Evolutionary conservation across 30 jellyfish, hydroid and myxozoan species (phyloP).

Genomic region (Pelagia noctiluca): DNA sequence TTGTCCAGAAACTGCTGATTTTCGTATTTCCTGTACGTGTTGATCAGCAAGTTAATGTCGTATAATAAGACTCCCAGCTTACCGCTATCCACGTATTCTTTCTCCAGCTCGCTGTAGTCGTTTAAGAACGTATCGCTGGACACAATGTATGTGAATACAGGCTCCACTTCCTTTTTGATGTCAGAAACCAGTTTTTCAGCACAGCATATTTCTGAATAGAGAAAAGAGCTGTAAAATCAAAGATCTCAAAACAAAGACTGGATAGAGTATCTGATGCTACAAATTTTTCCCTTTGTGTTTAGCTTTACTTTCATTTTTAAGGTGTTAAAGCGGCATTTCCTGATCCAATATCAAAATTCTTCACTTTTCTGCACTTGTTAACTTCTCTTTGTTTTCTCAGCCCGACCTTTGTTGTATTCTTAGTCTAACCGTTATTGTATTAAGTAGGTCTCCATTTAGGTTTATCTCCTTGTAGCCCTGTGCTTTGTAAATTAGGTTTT

Average conservation of each 20-base stretch:
- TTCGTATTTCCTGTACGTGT: background rate
- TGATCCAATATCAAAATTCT: background rate
- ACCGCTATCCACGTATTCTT: conserved; percentile 1
- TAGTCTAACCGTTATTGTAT: too few relatives aligned
- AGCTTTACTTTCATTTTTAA: background rate
- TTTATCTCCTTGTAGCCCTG: too few relatives aligned
- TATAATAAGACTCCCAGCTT: background rate
- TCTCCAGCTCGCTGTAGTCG: conserved; percentile 14
- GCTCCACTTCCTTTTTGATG: conserved; percentile 33
- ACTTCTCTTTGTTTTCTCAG: too few relatives aligned
- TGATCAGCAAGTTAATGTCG: background rate
- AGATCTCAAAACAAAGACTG: background rate
- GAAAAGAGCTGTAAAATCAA: background rate
- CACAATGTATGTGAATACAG: conserved; percentile 27
- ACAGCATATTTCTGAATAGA: conserved; percentile 60
- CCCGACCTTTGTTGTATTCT: too few relatives aligned
- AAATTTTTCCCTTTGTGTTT: too few relatives aligned
- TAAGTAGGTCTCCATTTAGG: too few relatives aligned
- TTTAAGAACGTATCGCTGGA: conserved; percentile 30
- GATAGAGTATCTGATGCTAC: background rate
- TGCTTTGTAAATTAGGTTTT: too few relatives aligned
- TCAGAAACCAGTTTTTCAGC: conserved; percentile 63
- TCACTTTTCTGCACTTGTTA: too few relatives aligned
- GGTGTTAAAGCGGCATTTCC: background rate
- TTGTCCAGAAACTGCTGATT: background rate